These are phyloP conservation scores for Bimastos eiseni DNA, from an alignment of 2,888 invertebrate species.

Conservation along the genomic window DNA sequence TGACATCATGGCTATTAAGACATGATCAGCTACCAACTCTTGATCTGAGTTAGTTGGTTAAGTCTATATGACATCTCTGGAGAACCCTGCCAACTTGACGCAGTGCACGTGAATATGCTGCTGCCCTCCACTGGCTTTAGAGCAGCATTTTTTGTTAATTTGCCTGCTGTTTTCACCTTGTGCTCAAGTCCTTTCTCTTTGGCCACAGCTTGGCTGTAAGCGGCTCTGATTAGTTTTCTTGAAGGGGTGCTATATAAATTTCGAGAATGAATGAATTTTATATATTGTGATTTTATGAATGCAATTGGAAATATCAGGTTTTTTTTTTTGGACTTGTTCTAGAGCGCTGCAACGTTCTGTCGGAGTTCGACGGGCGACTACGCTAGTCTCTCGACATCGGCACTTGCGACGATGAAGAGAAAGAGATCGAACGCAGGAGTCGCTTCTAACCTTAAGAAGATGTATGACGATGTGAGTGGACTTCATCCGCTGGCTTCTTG, in stretches of 20 bases:
- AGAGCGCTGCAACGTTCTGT: neutral
- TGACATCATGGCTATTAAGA: too few species aligned
- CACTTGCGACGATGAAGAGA: conserved; percentile 8
- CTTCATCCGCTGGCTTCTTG: neutral
- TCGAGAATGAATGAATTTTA: too few species aligned
- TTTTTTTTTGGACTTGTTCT: neutral
- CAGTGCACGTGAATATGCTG: neutral
- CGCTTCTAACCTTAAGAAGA: conserved; percentile 82
- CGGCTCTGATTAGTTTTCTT: too few species aligned
- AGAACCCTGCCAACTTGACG: neutral
- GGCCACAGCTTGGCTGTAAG: too few species aligned
- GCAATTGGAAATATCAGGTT: neutral
- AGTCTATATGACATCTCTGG: neutral
- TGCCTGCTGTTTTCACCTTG: too few species aligned
- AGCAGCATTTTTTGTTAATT: too few species aligned
- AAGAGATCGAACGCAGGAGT: neutral
- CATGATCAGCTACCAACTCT: too few species aligned
- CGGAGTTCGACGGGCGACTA: conserved; percentile 8
- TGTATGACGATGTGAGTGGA: conserved; percentile 82
- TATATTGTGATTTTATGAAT: too few species aligned
- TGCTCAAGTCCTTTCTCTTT: too few species aligned
- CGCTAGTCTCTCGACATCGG: neutral
- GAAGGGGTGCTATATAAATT: too few species aligned
- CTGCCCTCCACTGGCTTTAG: too few species aligned
- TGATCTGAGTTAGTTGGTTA: too few species aligned